Evolutionary conservation across 2,797 vertebrate species (phyloP).

Genomic region (Alauda arvensis): DNA sequence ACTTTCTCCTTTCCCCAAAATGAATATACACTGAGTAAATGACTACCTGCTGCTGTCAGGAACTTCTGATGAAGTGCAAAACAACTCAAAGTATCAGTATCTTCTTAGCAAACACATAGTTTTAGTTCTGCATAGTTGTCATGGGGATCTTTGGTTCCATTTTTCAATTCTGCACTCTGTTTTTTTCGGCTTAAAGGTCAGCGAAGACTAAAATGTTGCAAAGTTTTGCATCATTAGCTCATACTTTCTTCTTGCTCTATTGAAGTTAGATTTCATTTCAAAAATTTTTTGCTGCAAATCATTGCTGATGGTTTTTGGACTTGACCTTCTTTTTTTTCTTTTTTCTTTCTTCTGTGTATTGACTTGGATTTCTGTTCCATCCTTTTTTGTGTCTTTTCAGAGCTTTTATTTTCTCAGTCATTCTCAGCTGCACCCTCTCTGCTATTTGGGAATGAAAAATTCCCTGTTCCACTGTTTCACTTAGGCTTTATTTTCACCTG

Average conservation of each 20-base stretch:
- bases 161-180: neutral
- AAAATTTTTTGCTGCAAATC: neutral
- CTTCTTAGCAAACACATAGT: neutral
- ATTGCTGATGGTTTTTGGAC: neutral
- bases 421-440: neutral
- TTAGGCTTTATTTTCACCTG: neutral
- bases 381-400: neutral
- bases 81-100: neutral
- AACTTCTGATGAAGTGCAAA: neutral
- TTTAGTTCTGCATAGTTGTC: neutral
- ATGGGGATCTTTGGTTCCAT: neutral
- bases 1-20: neutral
- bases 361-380: neutral
- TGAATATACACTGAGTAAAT: neutral
- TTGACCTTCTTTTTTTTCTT: neutral
- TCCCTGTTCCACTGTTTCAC: neutral
- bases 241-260: neutral
- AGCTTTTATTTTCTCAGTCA: neutral
- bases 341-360: neutral
- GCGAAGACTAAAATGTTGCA: neutral
- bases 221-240: neutral
- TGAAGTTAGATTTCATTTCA: neutral
- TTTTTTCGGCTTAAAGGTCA: neutral
- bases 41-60: neutral
- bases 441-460: neutral